Evolutionary conservation across 2,797 vertebrate species (phyloP).

Genomic region (Valencia hispanica): DNA sequence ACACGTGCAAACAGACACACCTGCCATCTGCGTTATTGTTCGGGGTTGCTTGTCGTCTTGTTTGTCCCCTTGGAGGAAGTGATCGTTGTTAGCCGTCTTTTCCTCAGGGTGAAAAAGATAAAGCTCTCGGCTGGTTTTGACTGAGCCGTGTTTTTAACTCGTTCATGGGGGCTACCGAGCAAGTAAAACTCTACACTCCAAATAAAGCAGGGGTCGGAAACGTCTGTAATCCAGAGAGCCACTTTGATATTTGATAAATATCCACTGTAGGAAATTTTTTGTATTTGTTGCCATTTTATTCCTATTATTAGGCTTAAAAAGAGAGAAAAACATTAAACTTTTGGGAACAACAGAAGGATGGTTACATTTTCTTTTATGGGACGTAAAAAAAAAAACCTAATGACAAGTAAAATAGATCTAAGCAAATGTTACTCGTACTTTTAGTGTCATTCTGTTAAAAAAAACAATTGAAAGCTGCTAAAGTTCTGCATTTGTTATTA

Average conservation of each 20-base stretch:
- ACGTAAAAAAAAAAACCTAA: not conserved
- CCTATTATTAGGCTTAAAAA: no score
- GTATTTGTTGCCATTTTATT: no score
- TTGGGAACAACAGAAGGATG: no score
- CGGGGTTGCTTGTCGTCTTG: not conserved
- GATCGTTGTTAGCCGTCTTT: conserved; percentile 54
- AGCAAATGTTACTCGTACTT: not conserved
- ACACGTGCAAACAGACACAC: conserved; percentile 27
- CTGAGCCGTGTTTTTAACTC: conserved; percentile 11
- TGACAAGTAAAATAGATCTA: no score
- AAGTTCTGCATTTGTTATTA: no score
- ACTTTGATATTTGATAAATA: no score
- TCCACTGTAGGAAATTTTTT: no score
- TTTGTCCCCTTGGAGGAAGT: conserved; percentile 55
- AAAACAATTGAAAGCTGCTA: not conserved
- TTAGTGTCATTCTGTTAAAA: not conserved
- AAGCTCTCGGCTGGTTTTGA: conserved; percentile 15
- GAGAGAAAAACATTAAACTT: no score
- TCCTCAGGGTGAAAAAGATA: conserved; percentile 22
- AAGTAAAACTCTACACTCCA: not conserved
- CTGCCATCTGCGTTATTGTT: conserved; percentile 28
- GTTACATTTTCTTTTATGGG: no score
- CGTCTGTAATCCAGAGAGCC: not conserved
- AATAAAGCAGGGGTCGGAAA: not conserved
- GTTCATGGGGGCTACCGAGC: not conserved